Evolutionary conservation across 1,140 invertebrate species (phyloP).

Genomic region (Macrocentrus cingulum): DNA sequence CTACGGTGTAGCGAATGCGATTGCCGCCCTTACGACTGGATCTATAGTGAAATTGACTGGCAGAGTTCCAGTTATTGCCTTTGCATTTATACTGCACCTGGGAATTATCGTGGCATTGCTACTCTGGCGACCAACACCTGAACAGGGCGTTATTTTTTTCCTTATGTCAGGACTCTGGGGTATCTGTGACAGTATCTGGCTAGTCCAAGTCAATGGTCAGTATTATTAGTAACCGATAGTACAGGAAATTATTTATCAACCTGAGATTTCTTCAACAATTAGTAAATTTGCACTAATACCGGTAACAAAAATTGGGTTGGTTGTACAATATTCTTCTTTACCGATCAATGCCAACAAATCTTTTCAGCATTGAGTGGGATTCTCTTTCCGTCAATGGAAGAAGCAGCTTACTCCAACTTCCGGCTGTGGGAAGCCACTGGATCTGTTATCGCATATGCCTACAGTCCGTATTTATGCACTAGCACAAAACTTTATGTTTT

Average conservation of each 20-base stretch:
- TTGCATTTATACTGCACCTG: slow-evolving; percentile 73
- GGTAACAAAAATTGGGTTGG: too few species aligned
- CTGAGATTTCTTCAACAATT: too few species aligned
- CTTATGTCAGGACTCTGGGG: slow-evolving; percentile 87
- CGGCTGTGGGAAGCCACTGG: slow-evolving; percentile 89
- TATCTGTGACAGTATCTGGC: slow-evolving; percentile 87
- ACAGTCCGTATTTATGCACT: slow-evolving; percentile 77
- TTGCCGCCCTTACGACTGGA: slow-evolving; percentile 79
- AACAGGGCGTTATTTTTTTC: slow-evolving; percentile 76
- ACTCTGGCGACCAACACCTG: slow-evolving; percentile 74
- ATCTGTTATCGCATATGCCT: slow-evolving; percentile 81
- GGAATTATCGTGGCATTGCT: slow-evolving; percentile 67
- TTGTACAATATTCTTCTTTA: too few species aligned
- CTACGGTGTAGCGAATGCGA: slow-evolving; percentile 81
- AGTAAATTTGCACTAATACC: too few species aligned
- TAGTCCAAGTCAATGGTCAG: slow-evolving; percentile 90
- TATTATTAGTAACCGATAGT: background rate
- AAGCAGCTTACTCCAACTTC: slow-evolving; percentile 92
- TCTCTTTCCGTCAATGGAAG: slow-evolving; percentile 81
- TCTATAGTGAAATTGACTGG: slow-evolving; percentile 80
- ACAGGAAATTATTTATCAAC: background rate
- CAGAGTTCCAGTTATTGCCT: slow-evolving; percentile 73
- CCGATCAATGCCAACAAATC: slow-evolving; percentile 6
- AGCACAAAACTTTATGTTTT: slow-evolving; percentile 75
- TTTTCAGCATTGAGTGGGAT: slow-evolving; percentile 84